A percentile compares a stretch with the other conserved stretches of the same genome.
Conservation (phyloP, 2,797 vertebrate genomes). For the Chelidonichthys spinosus region DNA sequence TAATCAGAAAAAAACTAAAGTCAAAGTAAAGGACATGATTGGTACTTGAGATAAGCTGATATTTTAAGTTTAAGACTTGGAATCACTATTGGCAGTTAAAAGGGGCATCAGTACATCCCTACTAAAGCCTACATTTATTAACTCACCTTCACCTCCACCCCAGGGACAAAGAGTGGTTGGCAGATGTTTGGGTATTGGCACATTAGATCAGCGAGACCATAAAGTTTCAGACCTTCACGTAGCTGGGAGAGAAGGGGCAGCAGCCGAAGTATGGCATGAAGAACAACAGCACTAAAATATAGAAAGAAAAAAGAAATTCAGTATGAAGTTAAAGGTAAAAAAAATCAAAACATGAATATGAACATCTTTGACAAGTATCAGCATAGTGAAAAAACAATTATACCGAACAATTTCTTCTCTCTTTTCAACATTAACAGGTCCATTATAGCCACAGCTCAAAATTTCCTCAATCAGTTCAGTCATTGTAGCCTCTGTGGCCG, state of each 20-base stretch:
- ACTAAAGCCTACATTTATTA: not conserved
- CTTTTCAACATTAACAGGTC: no score
- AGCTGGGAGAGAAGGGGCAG: not conserved
- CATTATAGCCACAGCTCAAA: no score
- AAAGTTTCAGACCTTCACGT: not conserved
- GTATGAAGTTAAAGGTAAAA: not conserved
- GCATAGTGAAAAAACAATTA: not conserved
- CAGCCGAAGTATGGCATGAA: constrained; percentile 2
- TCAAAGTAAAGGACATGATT: not conserved
- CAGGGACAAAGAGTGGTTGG: not conserved
- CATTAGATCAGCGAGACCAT: not conserved
- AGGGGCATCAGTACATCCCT: not conserved
- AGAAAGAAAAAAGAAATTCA: not conserved
- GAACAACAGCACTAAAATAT: no score
- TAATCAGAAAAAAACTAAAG: not conserved
- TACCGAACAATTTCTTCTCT: not conserved
- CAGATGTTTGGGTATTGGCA: not conserved
- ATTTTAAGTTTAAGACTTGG: not conserved
- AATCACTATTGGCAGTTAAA: not conserved
- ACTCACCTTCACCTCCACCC: not conserved
- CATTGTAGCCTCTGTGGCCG: no score
- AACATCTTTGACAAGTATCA: not conserved
- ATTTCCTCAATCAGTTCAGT: no score
- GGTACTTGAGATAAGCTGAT: not conserved
- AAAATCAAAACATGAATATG: not conserved